Conservation (phyloP, 2,797 vertebrate genomes). For the Chelon auratus region DNA sequence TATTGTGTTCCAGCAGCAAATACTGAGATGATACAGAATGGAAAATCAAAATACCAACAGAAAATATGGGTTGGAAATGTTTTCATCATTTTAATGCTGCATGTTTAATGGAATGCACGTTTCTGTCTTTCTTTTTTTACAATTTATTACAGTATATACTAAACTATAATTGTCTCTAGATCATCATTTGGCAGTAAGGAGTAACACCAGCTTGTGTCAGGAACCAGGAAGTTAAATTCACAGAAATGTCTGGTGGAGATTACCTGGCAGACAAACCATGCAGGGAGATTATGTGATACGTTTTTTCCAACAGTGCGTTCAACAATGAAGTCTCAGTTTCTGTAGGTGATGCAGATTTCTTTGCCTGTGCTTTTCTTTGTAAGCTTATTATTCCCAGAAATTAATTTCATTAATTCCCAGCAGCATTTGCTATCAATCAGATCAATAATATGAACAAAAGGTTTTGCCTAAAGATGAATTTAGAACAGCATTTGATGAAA, state of each 20-base stretch:
- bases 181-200: not conserved
- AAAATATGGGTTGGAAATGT: not conserved
- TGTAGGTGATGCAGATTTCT: not conserved
- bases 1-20: conserved; percentile 11
- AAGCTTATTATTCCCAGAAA: not conserved
- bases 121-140: not conserved
- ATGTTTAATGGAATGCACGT: not conserved
- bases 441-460: not conserved
- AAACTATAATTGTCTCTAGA: not conserved
- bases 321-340: conserved; percentile 1
- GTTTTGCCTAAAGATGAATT: not conserved
- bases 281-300: not conserved
- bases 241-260: not conserved
- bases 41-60: conserved; percentile 3
- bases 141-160: not conserved
- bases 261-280: not conserved
- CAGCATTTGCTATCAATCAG: not conserved
- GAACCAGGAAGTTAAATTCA: not conserved
- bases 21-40: not conserved
- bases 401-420: too few relatives aligned
- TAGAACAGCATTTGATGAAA: not conserved
- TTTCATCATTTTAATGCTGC: not conserved
- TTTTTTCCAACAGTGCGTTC: conserved; percentile 1
- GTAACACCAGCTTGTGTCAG: not conserved
- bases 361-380: not conserved